Percentiles rank a stretch among this genome's conserved stretches.
These are phyloP conservation scores for Myripristis jacobus DNA, from an alignment of 2,797 vertebrate genomes.

Conservation along the genomic window DNA sequence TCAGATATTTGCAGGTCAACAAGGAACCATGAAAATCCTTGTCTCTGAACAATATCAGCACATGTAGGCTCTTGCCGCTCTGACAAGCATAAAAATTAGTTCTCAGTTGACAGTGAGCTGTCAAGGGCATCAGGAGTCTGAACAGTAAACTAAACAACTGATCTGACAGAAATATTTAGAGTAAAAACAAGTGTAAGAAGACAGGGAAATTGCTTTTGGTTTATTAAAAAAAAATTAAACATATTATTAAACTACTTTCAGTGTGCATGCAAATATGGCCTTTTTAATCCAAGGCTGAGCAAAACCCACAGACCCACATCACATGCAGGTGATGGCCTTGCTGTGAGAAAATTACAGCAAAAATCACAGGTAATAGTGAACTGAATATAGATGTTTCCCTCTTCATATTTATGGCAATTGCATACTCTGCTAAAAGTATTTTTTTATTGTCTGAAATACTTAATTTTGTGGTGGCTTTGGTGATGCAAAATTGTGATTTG, in stretches of 20 bases:
- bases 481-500: too few species aligned
- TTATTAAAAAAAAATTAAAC: not conserved
- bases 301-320: not conserved
- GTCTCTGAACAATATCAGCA: not conserved
- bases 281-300: not conserved
- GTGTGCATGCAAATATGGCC: not conserved
- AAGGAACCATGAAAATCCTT: not conserved
- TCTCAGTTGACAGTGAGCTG: not conserved
- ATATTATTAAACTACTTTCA: not conserved
- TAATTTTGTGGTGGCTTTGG: too few species aligned
- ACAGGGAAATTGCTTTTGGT: not conserved
- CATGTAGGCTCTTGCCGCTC: not conserved
- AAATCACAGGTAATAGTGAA: too few species aligned
- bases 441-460: too few species aligned
- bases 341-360: too few species aligned
- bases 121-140: not conserved
- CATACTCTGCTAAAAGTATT: too few species aligned
- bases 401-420: too few species aligned
- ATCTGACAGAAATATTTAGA: not conserved
- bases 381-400: too few species aligned
- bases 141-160: not conserved
- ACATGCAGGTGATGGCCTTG: too few species aligned
- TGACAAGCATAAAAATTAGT: not conserved
- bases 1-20: not conserved
- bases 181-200: not conserved